phyloP scores from a whole-genome alignment of 53 echinoderm and acorn worm species.

The Zoroaster sp. region DNA sequence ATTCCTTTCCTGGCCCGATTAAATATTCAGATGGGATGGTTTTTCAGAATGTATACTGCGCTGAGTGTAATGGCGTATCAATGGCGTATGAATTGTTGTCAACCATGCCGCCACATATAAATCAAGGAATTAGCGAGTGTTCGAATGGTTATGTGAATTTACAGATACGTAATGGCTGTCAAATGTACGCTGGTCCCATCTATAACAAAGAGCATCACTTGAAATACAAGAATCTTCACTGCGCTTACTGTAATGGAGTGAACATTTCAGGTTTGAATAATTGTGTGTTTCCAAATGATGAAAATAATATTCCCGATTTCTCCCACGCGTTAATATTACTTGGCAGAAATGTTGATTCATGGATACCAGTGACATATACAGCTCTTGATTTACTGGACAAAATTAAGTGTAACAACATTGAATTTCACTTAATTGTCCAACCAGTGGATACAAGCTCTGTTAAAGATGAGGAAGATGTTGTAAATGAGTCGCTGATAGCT shows the following conservation, averaged over 20 bases:
- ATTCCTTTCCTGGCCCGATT: neutral
- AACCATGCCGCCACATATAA: neutral
- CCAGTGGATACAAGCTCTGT: neutral
- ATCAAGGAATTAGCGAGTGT: neutral
- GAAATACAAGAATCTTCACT: slow-evolving; percentile 8
- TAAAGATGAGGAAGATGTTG: neutral
- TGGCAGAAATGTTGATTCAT: neutral
- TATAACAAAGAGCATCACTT: neutral
- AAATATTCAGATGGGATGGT: neutral
- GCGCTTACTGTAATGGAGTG: slow-evolving; percentile 3
- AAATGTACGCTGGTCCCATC: neutral
- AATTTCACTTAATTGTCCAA: neutral
- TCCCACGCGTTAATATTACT: neutral
- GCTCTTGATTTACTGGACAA: neutral
- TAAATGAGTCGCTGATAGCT: neutral
- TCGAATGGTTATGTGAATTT: no score
- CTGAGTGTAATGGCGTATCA: neutral
- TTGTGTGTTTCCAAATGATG: neutral
- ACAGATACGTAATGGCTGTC: neutral
- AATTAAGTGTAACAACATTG: neutral
- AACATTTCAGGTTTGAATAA: neutral
- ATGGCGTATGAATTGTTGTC: no score
- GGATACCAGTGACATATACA: neutral
- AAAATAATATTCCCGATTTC: neutral
- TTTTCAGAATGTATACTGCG: neutral